Conservation (phyloP, 2,113 vertebrate genomes). For the Centropus unirufus region DNA sequence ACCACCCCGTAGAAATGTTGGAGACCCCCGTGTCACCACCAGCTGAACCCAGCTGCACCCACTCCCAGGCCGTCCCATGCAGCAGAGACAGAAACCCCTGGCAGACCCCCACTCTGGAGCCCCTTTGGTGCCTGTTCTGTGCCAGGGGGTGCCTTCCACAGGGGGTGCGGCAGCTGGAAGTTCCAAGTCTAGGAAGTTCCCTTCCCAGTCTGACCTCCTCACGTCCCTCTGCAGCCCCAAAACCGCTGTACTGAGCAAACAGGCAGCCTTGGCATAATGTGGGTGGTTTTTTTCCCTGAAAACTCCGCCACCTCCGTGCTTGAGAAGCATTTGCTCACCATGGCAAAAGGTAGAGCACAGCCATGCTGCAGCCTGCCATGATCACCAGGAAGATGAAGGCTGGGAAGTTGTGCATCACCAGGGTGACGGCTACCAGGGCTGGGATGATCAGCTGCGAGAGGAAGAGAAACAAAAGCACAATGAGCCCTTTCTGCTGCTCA, state of each 20-base stretch:
- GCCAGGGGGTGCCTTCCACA: neutral
- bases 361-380: slow-evolving; percentile 76
- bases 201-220: neutral
- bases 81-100: neutral
- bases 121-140: neutral
- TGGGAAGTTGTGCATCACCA: slow-evolving; percentile 70
- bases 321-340: slow-evolving; percentile 73
- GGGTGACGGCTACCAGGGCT: slow-evolving; percentile 63
- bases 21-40: neutral
- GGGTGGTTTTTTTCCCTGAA: neutral
- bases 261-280: accelerated
- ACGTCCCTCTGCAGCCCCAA: neutral
- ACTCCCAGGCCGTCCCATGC: neutral
- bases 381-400: slow-evolving; percentile 70
- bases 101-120: neutral
- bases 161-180: neutral
- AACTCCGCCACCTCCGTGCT: neutral
- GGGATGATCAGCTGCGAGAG: slow-evolving; percentile 76
- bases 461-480: neutral
- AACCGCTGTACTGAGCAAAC: neutral
- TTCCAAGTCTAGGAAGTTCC: neutral
- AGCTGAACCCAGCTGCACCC: neutral
- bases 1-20: accelerated
- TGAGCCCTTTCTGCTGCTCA: neutral
- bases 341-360: slow-evolving; percentile 76